Percentiles rank a stretch among this genome's conserved stretches.
These are phyloP conservation scores for Merops nubicus DNA, from an alignment of 2,113 vertebrate species.

Conservation along the genomic window DNA sequence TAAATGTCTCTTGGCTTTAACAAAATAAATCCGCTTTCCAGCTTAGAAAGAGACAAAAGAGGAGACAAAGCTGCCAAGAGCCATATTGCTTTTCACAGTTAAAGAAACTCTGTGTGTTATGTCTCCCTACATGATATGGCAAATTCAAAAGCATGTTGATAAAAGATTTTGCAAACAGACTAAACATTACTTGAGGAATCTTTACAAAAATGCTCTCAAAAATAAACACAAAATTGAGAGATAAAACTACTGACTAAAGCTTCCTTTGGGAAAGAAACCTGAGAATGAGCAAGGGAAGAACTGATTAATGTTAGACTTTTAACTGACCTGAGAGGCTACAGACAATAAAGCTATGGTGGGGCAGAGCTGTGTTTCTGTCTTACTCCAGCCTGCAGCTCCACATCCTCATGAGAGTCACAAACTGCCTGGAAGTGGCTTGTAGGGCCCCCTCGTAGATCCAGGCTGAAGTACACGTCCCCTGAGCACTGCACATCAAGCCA, in stretches of 20 bases:
- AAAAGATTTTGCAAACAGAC: constrained; percentile 65
- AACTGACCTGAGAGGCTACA: not conserved
- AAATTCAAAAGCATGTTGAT: constrained; percentile 57
- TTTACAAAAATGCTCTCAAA: constrained; percentile 50
- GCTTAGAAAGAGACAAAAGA: constrained; percentile 14
- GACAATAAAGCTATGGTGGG: not conserved
- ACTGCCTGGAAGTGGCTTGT: not conserved
- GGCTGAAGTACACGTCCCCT: not conserved
- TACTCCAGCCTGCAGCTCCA: not conserved
- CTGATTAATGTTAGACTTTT: not conserved
- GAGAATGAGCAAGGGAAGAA: constrained; percentile 15
- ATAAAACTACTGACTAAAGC: constrained; percentile 24
- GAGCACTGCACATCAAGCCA: not conserved
- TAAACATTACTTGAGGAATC: constrained; percentile 65
- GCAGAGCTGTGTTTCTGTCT: not conserved
- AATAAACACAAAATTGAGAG: constrained; percentile 56
- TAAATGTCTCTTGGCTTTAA: constrained; percentile 52
- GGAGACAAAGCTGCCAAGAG: constrained; percentile 46
- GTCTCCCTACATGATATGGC: not conserved
- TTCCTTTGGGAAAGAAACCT: constrained; percentile 45
- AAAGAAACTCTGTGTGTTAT: not conserved
- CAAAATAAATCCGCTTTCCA: constrained; percentile 29
- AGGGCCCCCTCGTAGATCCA: rapidly evolving
- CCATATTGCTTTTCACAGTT: constrained; percentile 56
- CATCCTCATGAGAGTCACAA: rapidly evolving